Conservation (phyloP, 2,888 invertebrate species). For the Andrena flavipes region DNA sequence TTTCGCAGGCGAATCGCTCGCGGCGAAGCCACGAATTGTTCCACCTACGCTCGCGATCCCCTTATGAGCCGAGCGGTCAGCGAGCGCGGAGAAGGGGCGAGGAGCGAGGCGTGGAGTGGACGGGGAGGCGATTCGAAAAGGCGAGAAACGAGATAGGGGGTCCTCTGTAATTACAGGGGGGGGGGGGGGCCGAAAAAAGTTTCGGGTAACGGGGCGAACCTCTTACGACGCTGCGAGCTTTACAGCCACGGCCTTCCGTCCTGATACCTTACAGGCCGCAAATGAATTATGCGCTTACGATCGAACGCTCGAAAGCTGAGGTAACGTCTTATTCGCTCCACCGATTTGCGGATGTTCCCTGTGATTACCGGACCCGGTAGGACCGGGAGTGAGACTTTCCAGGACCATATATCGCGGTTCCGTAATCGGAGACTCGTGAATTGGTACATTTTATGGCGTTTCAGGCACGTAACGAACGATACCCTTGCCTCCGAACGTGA, state of each 20-base stretch:
- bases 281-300: constrained; percentile 64
- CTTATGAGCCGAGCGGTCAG: constrained; percentile 8
- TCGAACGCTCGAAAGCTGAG: constrained; percentile 58
- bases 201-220: constrained; percentile 46
- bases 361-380: constrained; percentile 60
- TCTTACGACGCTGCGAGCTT: constrained; percentile 30
- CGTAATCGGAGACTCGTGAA: constrained; percentile 54
- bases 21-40: constrained; percentile 60
- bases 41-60: constrained; percentile 54
- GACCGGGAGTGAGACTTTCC: constrained; percentile 47
- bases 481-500: constrained; percentile 4
- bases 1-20: constrained; percentile 51
- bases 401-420: constrained; percentile 45
- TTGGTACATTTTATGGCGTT: constrained; percentile 46
- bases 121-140: constrained; percentile 19
- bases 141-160: constrained; percentile 43
- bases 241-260: constrained; percentile 46
- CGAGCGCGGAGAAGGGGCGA: not conserved
- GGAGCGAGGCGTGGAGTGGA: constrained; percentile 29
- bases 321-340: constrained; percentile 64
- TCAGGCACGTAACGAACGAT: constrained; percentile 2
- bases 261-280: constrained; percentile 57
- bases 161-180: constrained; percentile 61
- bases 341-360: constrained; percentile 34
- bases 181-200: constrained; percentile 38